Conservation (phyloP, 2,888 invertebrate species). For the Campoletis raptor region DNA sequence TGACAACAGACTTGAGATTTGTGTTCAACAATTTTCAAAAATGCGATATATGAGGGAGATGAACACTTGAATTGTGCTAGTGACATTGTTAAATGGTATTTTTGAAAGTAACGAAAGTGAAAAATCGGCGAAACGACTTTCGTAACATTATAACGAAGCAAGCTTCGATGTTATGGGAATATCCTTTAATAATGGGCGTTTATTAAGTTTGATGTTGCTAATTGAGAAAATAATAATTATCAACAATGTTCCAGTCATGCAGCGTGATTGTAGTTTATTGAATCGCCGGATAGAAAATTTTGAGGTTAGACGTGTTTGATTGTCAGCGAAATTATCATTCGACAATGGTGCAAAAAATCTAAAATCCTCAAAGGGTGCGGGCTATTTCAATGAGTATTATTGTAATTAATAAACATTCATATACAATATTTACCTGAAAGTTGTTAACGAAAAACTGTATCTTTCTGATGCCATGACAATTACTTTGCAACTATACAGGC, state of each 20-base stretch:
- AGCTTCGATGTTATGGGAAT: background rate
- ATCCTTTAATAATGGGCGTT: background rate
- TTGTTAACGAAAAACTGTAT: conserved; percentile 98
- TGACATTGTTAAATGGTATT: background rate
- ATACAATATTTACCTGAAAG: conserved; percentile 88
- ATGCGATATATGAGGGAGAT: background rate
- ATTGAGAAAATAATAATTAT: background rate
- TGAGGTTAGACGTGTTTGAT: conserved; percentile 54
- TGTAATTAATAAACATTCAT: conserved; percentile 14
- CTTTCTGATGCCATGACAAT: conserved; percentile 96
- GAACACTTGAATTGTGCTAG: background rate
- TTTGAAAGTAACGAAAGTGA: background rate
- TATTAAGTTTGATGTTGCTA: background rate
- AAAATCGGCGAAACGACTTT: background rate
- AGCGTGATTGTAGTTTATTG: conserved; percentile 41
- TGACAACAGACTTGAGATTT: background rate
- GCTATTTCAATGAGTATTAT: background rate
- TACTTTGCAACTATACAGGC: conserved; percentile 85
- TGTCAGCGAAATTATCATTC: conserved; percentile 10
- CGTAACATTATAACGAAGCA: background rate
- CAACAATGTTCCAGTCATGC: conserved; percentile 37
- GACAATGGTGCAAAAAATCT: background rate
- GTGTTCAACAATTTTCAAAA: background rate
- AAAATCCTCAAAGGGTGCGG: background rate
- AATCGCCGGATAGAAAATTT: conserved; percentile 38